Conservation (phyloP, 2,888 invertebrate genomes). For the Andrena marginata region DNA sequence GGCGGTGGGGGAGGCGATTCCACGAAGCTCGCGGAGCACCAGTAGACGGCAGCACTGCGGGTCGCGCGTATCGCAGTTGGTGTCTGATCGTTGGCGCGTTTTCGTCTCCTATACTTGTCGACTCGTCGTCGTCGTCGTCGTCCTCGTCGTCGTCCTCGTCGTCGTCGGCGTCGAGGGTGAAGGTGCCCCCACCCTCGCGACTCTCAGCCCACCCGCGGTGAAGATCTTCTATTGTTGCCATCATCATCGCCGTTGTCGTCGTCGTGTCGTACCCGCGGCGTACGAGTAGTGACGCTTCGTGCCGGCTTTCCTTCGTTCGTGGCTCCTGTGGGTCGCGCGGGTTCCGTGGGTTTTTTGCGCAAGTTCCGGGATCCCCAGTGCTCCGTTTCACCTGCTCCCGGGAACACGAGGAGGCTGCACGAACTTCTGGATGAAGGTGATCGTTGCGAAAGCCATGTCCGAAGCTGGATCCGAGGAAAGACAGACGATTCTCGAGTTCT, state of each 20-base stretch:
- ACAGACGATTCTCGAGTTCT: conserved; percentile 47
- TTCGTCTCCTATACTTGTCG: conserved; percentile 70
- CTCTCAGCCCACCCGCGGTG: conserved; percentile 36
- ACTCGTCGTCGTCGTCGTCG: conserved; percentile 62
- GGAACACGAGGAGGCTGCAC: conserved; percentile 26
- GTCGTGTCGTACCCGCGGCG: conserved; percentile 54
- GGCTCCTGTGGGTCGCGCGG: conserved; percentile 2
- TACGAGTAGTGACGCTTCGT: conserved; percentile 61
- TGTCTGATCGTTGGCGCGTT: conserved; percentile 72
- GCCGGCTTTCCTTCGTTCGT: conserved; percentile 53
- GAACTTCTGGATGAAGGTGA: conserved; percentile 29
- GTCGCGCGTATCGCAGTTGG: conserved; percentile 83
- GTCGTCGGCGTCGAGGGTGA: conserved; percentile 64
- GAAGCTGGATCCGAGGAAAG: conserved; percentile 12
- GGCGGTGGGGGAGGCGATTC: conserved; percentile 81
- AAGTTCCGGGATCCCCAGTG: conserved; percentile 25
- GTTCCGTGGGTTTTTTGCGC: conserved; percentile 8
- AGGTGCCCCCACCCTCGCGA: conserved; percentile 53
- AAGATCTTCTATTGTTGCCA: conserved; percentile 64
- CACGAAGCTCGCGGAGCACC: conserved; percentile 76
- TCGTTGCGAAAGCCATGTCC: conserved; percentile 26
- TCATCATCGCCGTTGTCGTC: conserved; percentile 25
- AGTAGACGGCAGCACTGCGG: conserved; percentile 85
- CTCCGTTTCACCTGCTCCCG: conserved; percentile 1
- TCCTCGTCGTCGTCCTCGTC: conserved; percentile 58